phyloP scores from a whole-genome alignment of 2,888 invertebrate species.

The Acleris emargana region DNA sequence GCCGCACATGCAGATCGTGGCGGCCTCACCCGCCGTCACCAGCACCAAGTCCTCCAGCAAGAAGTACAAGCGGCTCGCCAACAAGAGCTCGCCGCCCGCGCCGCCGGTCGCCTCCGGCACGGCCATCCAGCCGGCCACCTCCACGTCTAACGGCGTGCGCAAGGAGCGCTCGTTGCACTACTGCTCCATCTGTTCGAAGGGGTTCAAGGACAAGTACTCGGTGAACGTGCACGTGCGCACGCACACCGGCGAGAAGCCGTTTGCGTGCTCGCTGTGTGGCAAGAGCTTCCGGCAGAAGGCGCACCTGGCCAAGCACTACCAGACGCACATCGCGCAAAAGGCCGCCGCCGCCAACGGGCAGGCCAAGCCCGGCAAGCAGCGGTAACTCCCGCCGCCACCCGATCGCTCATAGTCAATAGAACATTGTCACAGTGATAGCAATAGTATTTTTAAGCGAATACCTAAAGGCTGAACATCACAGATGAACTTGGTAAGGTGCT shows the following conservation, averaged over 20 bases:
- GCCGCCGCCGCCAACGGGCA: constrained; percentile 87
- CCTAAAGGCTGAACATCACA: constrained; percentile 81
- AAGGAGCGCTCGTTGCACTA: constrained; percentile 95
- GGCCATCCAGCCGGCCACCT: constrained; percentile 80
- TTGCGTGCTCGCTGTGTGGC: constrained; percentile 96
- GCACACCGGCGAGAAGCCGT: constrained; percentile 99
- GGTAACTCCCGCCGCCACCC: constrained; percentile 66
- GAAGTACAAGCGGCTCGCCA: constrained; percentile 87
- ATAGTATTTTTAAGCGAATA: constrained; percentile 64
- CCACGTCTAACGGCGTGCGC: constrained; percentile 88
- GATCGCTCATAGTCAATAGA: constrained; percentile 72
- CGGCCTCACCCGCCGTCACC: constrained; percentile 84
- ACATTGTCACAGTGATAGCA: constrained; percentile 72
- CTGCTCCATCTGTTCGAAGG: constrained; percentile 96
- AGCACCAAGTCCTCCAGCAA: constrained; percentile 86
- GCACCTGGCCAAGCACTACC: constrained; percentile 95
- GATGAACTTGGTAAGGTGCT: constrained; percentile 82
- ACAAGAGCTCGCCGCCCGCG: constrained; percentile 76
- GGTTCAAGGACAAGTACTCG: constrained; percentile 98
- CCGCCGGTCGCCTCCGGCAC: constrained; percentile 66
- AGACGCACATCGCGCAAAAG: constrained; percentile 95
- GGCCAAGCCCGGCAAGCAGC: constrained; percentile 81
- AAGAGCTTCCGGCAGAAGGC: constrained; percentile 97
- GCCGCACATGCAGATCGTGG: constrained; percentile 82
- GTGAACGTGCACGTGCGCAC: constrained; percentile 99